phyloP scores from a whole-genome alignment of 1,140 invertebrate genomes.

The Dufourea novaeangliae region DNA sequence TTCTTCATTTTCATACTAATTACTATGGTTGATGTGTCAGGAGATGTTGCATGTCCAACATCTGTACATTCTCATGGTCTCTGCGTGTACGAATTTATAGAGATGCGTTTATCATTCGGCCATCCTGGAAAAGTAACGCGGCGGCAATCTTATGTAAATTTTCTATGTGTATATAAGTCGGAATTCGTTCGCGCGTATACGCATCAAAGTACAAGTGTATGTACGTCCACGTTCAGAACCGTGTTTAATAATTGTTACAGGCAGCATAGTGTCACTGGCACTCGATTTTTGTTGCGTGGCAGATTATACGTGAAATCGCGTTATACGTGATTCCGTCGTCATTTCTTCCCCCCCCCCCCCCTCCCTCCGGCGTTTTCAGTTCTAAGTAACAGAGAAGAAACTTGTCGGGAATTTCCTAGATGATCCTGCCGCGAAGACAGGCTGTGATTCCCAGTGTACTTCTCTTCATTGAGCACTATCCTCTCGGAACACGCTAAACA shows the following conservation, averaged over 20 bases:
- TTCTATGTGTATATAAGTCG: neutral
- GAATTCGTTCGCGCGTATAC: neutral
- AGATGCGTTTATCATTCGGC: neutral
- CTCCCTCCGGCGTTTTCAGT: too few relatives aligned
- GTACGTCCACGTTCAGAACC: too few relatives aligned
- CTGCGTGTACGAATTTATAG: neutral
- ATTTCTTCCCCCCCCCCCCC: too few relatives aligned
- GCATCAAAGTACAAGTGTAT: neutral
- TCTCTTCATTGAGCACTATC: too few relatives aligned
- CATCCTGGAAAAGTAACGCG: neutral
- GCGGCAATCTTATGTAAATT: neutral
- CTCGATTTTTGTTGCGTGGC: neutral
- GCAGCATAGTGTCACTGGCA: neutral
- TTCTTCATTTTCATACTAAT: neutral
- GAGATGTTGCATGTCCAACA: too few relatives aligned
- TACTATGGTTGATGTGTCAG: neutral
- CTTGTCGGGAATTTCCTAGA: too few relatives aligned
- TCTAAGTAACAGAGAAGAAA: too few relatives aligned
- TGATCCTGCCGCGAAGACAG: too few relatives aligned
- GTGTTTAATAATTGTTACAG: neutral
- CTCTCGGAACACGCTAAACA: too few relatives aligned
- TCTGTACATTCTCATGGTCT: neutral
- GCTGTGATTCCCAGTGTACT: too few relatives aligned
- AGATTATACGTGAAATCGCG: too few relatives aligned
- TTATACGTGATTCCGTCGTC: too few relatives aligned